Evolutionary conservation across 2,888 invertebrate species (phyloP).

Genomic region (Eilema griseolum): DNA sequence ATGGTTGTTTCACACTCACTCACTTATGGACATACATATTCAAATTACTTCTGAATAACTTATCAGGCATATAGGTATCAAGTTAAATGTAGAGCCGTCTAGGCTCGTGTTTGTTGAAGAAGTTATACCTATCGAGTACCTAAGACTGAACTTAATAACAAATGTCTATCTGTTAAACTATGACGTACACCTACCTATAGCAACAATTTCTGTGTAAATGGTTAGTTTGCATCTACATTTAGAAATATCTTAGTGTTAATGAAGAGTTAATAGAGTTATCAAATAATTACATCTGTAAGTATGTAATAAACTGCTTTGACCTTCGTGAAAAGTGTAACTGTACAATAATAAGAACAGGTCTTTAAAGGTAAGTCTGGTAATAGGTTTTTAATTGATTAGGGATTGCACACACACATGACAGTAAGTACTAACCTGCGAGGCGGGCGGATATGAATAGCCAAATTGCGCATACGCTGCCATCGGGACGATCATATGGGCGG

Average conservation of each 20-base stretch:
- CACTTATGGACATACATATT: too few species aligned
- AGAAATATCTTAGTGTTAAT: neutral
- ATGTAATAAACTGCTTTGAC: neutral
- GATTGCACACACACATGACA: neutral
- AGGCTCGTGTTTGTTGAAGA: neutral
- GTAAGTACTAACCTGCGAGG: constrained; percentile 92
- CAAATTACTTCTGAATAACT: neutral
- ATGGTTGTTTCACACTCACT: too few species aligned
- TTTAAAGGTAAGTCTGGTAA: neutral
- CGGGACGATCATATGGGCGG: constrained; percentile 87
- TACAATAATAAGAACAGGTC: too few species aligned
- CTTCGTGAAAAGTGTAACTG: neutral
- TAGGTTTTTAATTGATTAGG: neutral
- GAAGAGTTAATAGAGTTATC: neutral
- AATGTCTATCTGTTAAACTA: neutral
- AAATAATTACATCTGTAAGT: neutral
- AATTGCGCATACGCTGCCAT: constrained; percentile 96
- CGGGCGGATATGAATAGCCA: constrained; percentile 97
- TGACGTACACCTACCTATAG: neutral
- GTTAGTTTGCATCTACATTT: neutral
- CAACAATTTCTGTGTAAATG: too few species aligned
- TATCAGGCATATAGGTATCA: neutral
- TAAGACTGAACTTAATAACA: neutral
- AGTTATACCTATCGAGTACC: too few species aligned
- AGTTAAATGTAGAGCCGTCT: neutral